Evolutionary conservation across 1,140 invertebrate species (phyloP), one percentile per base, ranked within the genome.

Genomic region (Apis dorsata): DNA sequence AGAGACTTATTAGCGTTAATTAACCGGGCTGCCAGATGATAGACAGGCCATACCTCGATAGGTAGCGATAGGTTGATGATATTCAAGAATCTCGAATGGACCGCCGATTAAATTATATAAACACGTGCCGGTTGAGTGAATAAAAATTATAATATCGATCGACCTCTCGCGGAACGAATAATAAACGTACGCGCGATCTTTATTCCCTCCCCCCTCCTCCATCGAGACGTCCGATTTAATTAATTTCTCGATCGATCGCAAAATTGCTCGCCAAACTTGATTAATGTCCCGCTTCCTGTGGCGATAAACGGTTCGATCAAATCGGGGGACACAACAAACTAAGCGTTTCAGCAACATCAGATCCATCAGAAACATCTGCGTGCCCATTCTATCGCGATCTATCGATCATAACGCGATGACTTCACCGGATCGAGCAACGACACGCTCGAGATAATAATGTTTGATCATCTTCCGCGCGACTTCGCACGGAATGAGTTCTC

Each of bases 1-100:
- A 77, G 17, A 11, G 15, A 62, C 80, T 72, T 81, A 85, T 87
- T 81, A 78, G 78, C 85, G 85, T 84, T 24, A 81, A 87, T 86
- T 87, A 87, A 77, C 5, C 80, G 63, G 49, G 17, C 21, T 4
- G 17, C 15, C 51, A 4, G 12, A 13, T 44, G 34, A 34, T 24
- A 24, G 24, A 3, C 2, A 34, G 34, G 28, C 28, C 1, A 2
- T 2, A 34, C 28, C 2, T 2, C 1, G 28, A 34, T 34, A 34
- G 28, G 34, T 34, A 3, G 2, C 34, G 34, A 34, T 34, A 34
- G 34, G 11, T 49, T 21, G 34, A 34, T 15, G 60, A 66, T 74
- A 74, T 65, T 75, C 63, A 21, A 57, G 63, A 24, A 44, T 10
- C 53, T 66, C 21, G 53, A 34, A 55, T 15, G 79, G 49, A 68